Evolutionary conservation across 2,113 vertebrate genomes (phyloP).

Genomic region (Ondatra zibethicus): DNA sequence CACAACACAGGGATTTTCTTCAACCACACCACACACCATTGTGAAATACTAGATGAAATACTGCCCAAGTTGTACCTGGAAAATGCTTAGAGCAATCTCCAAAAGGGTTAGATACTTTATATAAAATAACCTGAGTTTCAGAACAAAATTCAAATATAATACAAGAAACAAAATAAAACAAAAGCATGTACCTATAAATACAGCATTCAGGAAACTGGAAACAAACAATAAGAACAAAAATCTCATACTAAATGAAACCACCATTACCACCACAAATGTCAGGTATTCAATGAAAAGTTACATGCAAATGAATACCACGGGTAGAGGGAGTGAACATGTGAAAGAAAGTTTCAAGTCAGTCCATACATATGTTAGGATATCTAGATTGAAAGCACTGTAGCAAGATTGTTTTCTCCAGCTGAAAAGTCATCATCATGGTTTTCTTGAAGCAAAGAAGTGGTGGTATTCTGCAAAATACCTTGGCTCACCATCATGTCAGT

Average conservation of each 20-base stretch:
- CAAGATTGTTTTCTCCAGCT: neutral
- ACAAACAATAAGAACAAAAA: neutral
- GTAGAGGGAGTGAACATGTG: neutral
- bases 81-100: neutral
- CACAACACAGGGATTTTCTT: neutral
- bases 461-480: neutral
- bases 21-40: neutral
- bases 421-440: neutral
- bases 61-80: neutral
- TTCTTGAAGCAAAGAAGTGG: neutral
- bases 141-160: constrained; percentile 17
- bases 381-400: neutral
- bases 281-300: constrained; percentile 4
- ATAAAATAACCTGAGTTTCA: neutral
- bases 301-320: neutral
- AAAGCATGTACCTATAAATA: neutral
- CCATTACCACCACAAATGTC: neutral
- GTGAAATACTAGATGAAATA: too few species aligned
- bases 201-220: too few species aligned
- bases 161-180: neutral
- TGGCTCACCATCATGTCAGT: neutral
- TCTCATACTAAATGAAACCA: neutral
- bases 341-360: neutral
- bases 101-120: neutral
- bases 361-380: neutral